phyloP scores from a whole-genome alignment of 2,888 invertebrate species.

The Bimastos eiseni region DNA sequence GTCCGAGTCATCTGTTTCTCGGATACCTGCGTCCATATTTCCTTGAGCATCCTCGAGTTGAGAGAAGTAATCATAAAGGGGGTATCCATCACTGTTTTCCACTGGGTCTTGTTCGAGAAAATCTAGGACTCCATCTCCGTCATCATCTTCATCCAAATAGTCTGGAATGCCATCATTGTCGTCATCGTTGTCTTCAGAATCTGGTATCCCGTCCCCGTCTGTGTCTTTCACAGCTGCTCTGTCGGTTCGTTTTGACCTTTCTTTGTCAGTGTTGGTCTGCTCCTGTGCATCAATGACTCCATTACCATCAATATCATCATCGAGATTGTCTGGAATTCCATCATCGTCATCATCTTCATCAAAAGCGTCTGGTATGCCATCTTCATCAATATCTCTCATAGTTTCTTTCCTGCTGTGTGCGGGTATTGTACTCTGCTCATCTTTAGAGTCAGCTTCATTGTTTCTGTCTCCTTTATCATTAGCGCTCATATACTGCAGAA shows the following conservation, averaged over 20 bases:
- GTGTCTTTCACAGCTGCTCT: conserved; percentile 32
- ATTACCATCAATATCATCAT: conserved; percentile 45
- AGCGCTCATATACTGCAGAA: neutral
- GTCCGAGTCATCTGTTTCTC: conserved; percentile 42
- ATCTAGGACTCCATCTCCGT: conserved; percentile 46
- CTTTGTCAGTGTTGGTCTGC: conserved; percentile 31
- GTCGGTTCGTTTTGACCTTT: conserved; percentile 34
- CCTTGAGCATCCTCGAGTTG: conserved; percentile 42
- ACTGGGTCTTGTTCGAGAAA: conserved; percentile 33
- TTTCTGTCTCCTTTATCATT: neutral
- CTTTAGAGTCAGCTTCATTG: neutral
- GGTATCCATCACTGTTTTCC: conserved; percentile 41
- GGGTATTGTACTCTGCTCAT: neutral
- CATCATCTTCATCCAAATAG: conserved; percentile 42
- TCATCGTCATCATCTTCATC: conserved; percentile 44
- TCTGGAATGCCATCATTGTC: conserved; percentile 43
- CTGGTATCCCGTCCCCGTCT: conserved; percentile 34
- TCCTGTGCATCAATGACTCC: conserved; percentile 44
- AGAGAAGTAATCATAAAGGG: conserved; percentile 52
- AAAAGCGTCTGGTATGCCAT: conserved; percentile 43
- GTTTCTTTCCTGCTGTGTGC: neutral
- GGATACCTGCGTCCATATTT: conserved; percentile 37
- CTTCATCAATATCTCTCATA: conserved; percentile 28
- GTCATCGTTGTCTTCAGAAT: conserved; percentile 27
- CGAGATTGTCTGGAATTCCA: conserved; percentile 27